These are phyloP conservation scores for Vanacampus margaritifer DNA, from an alignment of 2,113 vertebrate species.

Conservation along the genomic window DNA sequence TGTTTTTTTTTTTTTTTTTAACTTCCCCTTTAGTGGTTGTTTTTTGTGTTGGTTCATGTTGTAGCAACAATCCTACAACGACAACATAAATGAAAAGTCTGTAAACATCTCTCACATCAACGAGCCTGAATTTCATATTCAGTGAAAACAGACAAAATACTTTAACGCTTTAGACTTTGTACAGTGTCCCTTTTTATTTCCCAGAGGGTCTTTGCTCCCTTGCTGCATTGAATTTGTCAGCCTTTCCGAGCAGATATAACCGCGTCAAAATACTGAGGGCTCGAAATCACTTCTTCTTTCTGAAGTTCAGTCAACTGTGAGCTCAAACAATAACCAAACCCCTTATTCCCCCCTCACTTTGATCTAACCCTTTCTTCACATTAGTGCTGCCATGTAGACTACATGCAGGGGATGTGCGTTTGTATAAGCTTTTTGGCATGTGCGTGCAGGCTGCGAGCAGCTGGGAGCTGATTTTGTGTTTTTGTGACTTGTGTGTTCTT, in stretches of 20 bases:
- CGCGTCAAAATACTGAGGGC: constrained; percentile 42
- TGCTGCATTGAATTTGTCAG: constrained; percentile 11
- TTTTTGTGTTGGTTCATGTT: not conserved
- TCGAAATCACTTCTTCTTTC: constrained; percentile 29
- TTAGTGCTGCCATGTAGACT: constrained; percentile 45
- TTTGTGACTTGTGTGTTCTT: constrained; percentile 7
- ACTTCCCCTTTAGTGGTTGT: too few species aligned
- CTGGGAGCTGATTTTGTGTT: not conserved
- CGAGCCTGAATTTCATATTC: not conserved
- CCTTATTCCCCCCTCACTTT: constrained; percentile 43
- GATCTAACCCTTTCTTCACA: constrained; percentile 56
- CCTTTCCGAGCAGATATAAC: constrained; percentile 25
- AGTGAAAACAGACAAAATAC: not conserved
- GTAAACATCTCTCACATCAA: not conserved
- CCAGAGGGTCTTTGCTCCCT: not conserved
- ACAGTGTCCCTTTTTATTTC: not conserved
- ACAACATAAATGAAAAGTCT: not conserved
- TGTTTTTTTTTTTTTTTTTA: too few species aligned
- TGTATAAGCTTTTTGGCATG: constrained; percentile 8
- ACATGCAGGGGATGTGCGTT: constrained; percentile 32
- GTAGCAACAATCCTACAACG: not conserved
- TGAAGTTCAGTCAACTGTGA: constrained; percentile 45
- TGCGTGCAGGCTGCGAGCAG: not conserved
- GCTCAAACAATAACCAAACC: constrained; percentile 51
- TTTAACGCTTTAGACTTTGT: not conserved